These are phyloP conservation scores for Doris montereyensis DNA, from an alignment of 2,888 invertebrate genomes.

Conservation along the genomic window DNA sequence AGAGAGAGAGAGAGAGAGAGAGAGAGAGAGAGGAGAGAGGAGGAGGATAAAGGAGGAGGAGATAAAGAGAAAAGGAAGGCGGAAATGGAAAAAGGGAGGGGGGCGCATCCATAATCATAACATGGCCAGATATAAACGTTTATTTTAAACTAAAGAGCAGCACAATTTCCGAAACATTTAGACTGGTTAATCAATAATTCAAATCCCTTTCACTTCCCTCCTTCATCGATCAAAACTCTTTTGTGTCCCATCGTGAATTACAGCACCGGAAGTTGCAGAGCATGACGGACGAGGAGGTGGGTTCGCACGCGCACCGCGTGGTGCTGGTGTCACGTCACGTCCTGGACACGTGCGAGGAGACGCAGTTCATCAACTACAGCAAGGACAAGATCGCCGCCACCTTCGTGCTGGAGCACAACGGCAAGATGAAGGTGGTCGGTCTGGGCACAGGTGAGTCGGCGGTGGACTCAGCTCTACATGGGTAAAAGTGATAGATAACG, in stretches of 20 bases:
- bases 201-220: too few relatives aligned
- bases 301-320: conserved; percentile 44
- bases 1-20: not conserved
- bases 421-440: conserved; percentile 45
- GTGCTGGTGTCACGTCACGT: conserved; percentile 44
- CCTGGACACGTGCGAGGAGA: conserved; percentile 48
- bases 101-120: too few relatives aligned
- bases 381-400: conserved; percentile 51
- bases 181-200: too few relatives aligned
- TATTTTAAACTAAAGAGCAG: too few relatives aligned
- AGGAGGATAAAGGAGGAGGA: not conserved
- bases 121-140: too few relatives aligned
- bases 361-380: conserved; percentile 50
- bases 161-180: too few relatives aligned
- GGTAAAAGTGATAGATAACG: too few relatives aligned
- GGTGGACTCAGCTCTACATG: too few relatives aligned
- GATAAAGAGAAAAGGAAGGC: too few relatives aligned
- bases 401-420: conserved; percentile 47
- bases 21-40: not conserved
- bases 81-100: too few relatives aligned
- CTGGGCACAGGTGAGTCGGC: conserved; percentile 46
- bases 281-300: conserved; percentile 39
- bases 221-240: too few relatives aligned
- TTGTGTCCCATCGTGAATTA: too few relatives aligned
- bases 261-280: conserved; percentile 39